Conservation (phyloP, 2,797 vertebrate species). For the Tarsius wallacei region DNA sequence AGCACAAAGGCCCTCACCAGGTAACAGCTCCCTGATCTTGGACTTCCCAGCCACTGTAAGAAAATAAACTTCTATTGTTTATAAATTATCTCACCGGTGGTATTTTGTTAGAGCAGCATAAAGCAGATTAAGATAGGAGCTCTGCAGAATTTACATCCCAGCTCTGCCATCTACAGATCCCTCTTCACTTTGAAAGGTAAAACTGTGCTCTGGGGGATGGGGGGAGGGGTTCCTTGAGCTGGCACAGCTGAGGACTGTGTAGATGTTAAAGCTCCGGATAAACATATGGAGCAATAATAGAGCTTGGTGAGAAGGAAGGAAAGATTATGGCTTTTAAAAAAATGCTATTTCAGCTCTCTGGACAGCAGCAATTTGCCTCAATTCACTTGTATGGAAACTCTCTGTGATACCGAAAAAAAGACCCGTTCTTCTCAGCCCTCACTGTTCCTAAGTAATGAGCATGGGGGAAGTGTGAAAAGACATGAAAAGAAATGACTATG, state of each 20-base stretch:
- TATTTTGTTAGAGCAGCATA: neutral
- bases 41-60: neutral
- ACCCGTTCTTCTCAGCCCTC: neutral
- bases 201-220: neutral
- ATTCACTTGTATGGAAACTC: neutral
- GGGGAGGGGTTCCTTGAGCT: too few species aligned
- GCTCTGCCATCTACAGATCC: neutral
- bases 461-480: neutral
- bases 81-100: neutral
- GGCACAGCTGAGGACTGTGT: neutral
- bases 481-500: neutral
- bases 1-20: neutral
- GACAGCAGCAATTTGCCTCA: neutral
- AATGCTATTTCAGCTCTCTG: neutral
- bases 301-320: neutral
- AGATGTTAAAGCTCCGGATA: neutral
- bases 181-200: neutral
- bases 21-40: neutral
- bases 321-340: neutral
- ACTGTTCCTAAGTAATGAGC: neutral
- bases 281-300: neutral
- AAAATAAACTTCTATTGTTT: neutral
- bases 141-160: constrained; percentile 59
- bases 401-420: neutral
- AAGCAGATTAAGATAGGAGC: neutral